A percentile compares a stretch with the other conserved stretches of the same genome.
These are phyloP conservation scores for Cyaniris semiargus DNA, from an alignment of 2,888 invertebrate genomes.

Conservation along the genomic window DNA sequence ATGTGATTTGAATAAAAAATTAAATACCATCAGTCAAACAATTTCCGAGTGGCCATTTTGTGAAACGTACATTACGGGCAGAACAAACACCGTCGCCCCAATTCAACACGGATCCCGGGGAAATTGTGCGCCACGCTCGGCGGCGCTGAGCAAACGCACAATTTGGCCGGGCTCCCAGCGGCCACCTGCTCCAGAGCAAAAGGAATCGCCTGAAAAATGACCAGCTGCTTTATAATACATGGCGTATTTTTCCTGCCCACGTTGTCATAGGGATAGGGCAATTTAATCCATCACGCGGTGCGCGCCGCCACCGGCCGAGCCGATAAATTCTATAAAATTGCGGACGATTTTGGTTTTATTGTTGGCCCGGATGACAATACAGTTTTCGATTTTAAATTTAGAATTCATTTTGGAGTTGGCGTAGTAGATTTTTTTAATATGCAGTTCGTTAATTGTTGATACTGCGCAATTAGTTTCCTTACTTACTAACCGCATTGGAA, in stretches of 20 bases:
- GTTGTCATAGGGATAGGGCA: slow-evolving; percentile 80
- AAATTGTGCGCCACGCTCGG: slow-evolving; percentile 66
- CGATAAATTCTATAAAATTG: slow-evolving; percentile 78
- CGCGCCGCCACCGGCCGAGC: slow-evolving; percentile 64
- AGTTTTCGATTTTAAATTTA: slow-evolving; percentile 35
- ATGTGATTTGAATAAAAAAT: slow-evolving; percentile 24
- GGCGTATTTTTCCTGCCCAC: slow-evolving; percentile 76
- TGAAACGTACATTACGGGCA: slow-evolving; percentile 42
- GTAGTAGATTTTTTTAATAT: background rate
- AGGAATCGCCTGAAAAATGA: slow-evolving; percentile 80
- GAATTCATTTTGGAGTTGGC: slow-evolving; percentile 17
- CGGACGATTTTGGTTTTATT: slow-evolving; percentile 74
- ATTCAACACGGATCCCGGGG: slow-evolving; percentile 65
- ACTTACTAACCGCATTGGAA: no score
- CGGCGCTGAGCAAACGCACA: slow-evolving; percentile 64
- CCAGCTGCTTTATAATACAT: slow-evolving; percentile 79
- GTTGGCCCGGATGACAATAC: slow-evolving; percentile 56
- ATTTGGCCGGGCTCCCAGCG: slow-evolving; percentile 53
- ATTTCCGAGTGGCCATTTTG: slow-evolving; percentile 28
- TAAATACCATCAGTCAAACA: slow-evolving; percentile 36
- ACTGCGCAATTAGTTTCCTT: no score
- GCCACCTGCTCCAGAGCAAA: slow-evolving; percentile 74
- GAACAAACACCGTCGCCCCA: slow-evolving; percentile 56
- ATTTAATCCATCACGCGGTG: slow-evolving; percentile 79
- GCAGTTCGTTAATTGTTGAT: no score